Evolutionary conservation across 1,140 invertebrate species (phyloP), one percentile per base, ranked within the genome.

Genomic region (Heterodera carotae): DNA sequence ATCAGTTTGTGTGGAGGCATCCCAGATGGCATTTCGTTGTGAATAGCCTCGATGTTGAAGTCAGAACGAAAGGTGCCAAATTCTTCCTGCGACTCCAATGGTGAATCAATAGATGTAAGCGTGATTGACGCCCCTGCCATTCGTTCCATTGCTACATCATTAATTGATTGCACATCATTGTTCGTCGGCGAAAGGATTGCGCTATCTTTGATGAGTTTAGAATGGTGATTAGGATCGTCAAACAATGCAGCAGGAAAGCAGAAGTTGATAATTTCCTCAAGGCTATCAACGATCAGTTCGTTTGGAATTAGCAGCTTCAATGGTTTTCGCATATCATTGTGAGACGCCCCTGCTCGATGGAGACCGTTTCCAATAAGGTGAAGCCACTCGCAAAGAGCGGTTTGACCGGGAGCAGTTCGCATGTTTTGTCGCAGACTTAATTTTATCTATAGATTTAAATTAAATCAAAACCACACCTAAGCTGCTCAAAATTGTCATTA

Each of bases 1-100:
- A n/a, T n/a, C n/a, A n/a, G n/a, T 72, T 79, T 80, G 80, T 89
- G 89, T 25, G 85, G 85, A 22, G 89, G 88, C 15, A 88, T 43
- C 8, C 88, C 87, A 34, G 84, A 79, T 27, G 84, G 83, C 10
- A 83, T 83, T 31, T 74, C 29, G n/a, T 31, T n/a, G 78, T 80
- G 78, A n/a, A 73, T 75, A 25, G 64, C 68, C 53, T 80, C n/a
- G 88, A 67, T 10, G 80, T 67, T 67, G 5, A 67, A 34, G 5
- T 67, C 66, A 0, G 66, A 18, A 25, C 66, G 66, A 67, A n/a
- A 34, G 5, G 66, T 34, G 15, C 33, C 33, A 25, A 34, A 18
- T 67, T 67, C 66, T 22, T 34, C 66, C 33, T n/a, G 12, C 5
- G 15, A 5, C 4, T 67, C 66, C 12, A 67, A n/a, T 67, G 66